These are phyloP conservation scores for Pan paniscus DNA, from an alignment of 2,113 vertebrate species.

Conservation along the genomic window DNA sequence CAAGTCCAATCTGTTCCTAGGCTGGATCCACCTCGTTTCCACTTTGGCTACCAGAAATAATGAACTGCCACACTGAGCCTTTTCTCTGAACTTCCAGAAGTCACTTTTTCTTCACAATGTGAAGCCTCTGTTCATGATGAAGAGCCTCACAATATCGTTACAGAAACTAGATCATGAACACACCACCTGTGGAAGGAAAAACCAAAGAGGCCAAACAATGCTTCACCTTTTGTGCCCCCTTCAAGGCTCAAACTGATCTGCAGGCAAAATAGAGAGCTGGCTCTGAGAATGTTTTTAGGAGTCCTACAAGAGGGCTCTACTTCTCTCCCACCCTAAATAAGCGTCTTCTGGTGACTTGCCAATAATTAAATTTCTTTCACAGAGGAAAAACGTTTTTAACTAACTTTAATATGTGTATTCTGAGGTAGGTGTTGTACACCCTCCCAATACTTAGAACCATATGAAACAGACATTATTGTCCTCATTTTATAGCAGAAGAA, in stretches of 20 bases:
- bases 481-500: neutral
- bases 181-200: neutral
- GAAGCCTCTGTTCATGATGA: neutral
- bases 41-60: neutral
- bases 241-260: neutral
- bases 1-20: neutral
- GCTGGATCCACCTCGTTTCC: neutral
- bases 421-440: neutral
- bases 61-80: neutral
- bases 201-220: neutral
- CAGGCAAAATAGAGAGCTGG: neutral
- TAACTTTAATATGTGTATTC: neutral
- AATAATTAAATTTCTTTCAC: neutral
- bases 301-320: neutral
- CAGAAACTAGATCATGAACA: neutral
- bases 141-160: neutral
- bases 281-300: neutral
- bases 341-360: neutral
- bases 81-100: neutral
- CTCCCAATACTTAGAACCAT: neutral
- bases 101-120: neutral
- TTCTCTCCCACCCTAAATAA: neutral
- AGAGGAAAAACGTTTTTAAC: neutral
- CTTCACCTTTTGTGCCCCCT: neutral
- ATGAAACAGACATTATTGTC: neutral